phyloP scores from a whole-genome alignment of 2,888 invertebrate species.

The Chymomyza amoena region DNA sequence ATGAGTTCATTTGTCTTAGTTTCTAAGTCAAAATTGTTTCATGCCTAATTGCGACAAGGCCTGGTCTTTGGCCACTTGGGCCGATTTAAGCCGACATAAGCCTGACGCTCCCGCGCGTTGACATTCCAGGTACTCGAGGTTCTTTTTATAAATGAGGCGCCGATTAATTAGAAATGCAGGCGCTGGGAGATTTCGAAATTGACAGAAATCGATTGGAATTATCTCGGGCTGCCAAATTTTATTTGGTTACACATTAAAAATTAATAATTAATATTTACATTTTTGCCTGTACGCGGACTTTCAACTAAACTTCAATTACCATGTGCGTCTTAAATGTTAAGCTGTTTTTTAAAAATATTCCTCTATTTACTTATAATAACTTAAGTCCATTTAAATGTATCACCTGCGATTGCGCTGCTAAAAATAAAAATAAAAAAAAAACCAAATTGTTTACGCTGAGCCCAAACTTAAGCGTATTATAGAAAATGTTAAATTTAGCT shows the following conservation, averaged over 20 bases:
- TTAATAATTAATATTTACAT: conserved; percentile 48
- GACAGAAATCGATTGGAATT: conserved; percentile 60
- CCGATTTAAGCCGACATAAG: conserved; percentile 48
- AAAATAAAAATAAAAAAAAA: conserved; percentile 10
- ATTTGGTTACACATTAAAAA: conserved; percentile 59
- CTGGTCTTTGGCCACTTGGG: conserved; percentile 38
- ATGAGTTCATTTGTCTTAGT: conserved; percentile 67
- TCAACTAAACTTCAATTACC: conserved; percentile 59
- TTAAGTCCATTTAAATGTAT: conserved; percentile 45
- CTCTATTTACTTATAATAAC: conserved; percentile 40
- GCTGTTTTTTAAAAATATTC: conserved; percentile 26
- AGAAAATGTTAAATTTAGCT: neutral
- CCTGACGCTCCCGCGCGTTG: conserved; percentile 18
- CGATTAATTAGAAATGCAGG: conserved; percentile 38
- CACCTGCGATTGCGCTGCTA: conserved; percentile 20
- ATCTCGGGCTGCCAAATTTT: conserved; percentile 30
- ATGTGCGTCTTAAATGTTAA: conserved; percentile 46
- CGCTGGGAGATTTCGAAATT: conserved; percentile 10
- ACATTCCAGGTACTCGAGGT: conserved; percentile 17
- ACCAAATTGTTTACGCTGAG: conserved; percentile 28
- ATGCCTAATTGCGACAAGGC: conserved; percentile 37
- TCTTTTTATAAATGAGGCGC: conserved; percentile 59
- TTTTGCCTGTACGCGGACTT: conserved; percentile 39
- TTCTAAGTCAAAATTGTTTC: conserved; percentile 66
- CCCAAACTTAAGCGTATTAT: neutral